A percentile compares a stretch with the other conserved stretches of the same genome.
Evolutionary conservation across 2,888 invertebrate species (phyloP).

Genomic region (Drosophila kuntzei): DNA sequence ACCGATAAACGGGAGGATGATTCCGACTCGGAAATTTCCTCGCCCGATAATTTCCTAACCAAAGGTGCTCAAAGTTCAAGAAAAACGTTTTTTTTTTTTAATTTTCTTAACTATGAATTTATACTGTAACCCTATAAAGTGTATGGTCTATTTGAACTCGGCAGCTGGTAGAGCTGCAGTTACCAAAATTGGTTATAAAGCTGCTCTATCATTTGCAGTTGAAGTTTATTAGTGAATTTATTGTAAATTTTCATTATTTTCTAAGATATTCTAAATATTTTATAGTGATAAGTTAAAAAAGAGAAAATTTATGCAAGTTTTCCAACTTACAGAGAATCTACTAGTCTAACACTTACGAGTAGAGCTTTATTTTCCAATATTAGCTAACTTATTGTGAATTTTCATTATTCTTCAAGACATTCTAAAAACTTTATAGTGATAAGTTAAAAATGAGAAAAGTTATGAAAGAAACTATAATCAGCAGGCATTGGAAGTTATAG

Average conservation of each 20-base stretch:
- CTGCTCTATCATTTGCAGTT: not conserved
- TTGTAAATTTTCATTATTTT: not conserved
- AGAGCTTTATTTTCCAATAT: not conserved
- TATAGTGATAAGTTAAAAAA: not conserved
- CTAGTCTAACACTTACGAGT: not conserved
- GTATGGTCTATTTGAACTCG: not conserved
- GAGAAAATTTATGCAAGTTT: not conserved
- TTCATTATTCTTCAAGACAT: not conserved
- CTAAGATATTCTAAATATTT: not conserved
- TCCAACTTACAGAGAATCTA: not conserved
- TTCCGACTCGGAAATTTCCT: constrained; percentile 92
- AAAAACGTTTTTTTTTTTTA: not conserved
- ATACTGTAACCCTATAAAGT: not conserved
- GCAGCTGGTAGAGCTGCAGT: not conserved
- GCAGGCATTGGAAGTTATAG: not conserved
- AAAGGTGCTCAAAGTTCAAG: constrained; percentile 86
- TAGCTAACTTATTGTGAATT: not conserved
- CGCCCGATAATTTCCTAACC: constrained; percentile 91
- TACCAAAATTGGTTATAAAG: not conserved
- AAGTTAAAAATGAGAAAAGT: not conserved
- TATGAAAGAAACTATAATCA: no score
- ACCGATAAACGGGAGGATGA: constrained; percentile 88
- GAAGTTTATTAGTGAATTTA: not conserved
- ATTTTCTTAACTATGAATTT: not conserved
- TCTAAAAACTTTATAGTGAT: not conserved